These are phyloP conservation scores for Coturnix japonica DNA, from an alignment of 2,113 vertebrate species.

Conservation along the genomic window DNA sequence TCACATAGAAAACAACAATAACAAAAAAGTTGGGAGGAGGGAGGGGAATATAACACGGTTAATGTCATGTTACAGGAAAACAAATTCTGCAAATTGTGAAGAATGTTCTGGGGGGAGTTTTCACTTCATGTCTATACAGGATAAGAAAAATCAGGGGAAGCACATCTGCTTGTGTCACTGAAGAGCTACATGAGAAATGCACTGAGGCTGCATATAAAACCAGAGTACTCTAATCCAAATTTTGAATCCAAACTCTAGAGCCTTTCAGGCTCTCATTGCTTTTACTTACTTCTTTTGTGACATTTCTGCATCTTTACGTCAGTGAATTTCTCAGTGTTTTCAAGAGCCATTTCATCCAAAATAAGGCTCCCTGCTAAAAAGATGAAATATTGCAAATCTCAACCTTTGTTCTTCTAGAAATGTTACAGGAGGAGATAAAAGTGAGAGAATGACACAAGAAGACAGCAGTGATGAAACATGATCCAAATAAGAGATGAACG, in stretches of 20 bases:
- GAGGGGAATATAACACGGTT: background rate
- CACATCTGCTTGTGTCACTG: background rate
- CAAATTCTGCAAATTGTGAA: background rate
- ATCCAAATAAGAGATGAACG: background rate
- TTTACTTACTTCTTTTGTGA: constrained; percentile 75
- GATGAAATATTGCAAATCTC: background rate
- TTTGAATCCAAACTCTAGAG: background rate
- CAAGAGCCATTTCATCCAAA: constrained; percentile 53
- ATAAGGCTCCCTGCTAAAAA: constrained; percentile 62
- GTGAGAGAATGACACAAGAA: background rate
- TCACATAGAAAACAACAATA: background rate
- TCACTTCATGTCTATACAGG: background rate
- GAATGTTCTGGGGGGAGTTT: background rate
- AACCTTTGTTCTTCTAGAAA: background rate
- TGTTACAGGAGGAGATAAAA: background rate
- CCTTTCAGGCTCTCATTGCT: background rate
- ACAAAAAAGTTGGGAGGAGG: background rate
- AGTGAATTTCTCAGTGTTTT: constrained; percentile 31
- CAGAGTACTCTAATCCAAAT: background rate
- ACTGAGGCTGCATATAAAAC: background rate
- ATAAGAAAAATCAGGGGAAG: background rate
- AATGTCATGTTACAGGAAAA: background rate
- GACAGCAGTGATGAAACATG: background rate
- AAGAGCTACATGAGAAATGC: background rate
- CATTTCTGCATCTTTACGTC: constrained; percentile 54